These are phyloP conservation scores for Danio choprae DNA, from an alignment of 2,797 vertebrate species.

Conservation along the genomic window DNA sequence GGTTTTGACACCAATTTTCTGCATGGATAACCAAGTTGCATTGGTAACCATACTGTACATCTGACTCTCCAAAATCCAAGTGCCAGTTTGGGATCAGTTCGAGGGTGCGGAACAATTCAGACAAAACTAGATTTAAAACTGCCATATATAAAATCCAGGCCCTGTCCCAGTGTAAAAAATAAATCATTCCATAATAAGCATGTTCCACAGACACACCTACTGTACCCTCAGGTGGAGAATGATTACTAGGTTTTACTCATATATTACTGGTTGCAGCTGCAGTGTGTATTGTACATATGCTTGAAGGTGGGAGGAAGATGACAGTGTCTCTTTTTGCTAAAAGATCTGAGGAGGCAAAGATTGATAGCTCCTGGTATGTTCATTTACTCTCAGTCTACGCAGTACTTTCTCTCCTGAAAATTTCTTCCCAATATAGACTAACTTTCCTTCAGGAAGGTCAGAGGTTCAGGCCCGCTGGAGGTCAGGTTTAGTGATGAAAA, in stretches of 20 bases:
- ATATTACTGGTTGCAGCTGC: conserved; percentile 22
- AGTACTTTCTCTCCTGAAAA: conserved; percentile 32
- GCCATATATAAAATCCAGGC: conserved; percentile 8
- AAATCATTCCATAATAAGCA: conserved; percentile 22
- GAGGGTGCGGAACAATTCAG: not conserved
- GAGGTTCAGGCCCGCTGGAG: conserved; percentile 64
- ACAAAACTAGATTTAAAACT: not conserved
- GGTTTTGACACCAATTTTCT: conserved; percentile 13
- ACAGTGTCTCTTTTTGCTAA: conserved; percentile 17
- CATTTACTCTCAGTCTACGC: conserved; percentile 5
- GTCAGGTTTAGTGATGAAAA: conserved; percentile 50
- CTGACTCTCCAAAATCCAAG: conserved; percentile 23
- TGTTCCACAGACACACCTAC: conserved; percentile 12
- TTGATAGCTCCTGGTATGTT: conserved; percentile 45
- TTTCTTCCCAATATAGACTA: conserved; percentile 52
- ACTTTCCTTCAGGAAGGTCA: conserved; percentile 76
- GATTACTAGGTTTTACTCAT: conserved; percentile 35
- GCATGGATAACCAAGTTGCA: conserved; percentile 24
- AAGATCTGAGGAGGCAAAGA: not conserved
- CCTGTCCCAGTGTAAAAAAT: not conserved
- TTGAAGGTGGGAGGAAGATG: conserved; percentile 33
- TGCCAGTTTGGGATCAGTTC: not conserved
- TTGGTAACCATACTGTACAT: conserved; percentile 22
- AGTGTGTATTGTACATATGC: conserved; percentile 19
- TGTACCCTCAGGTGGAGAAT: conserved; percentile 22